Percentiles rank a stretch among this genome's conserved stretches.
Conservation (phyloP, 2,888 invertebrate species). For the Hymenopus coronatus region DNA sequence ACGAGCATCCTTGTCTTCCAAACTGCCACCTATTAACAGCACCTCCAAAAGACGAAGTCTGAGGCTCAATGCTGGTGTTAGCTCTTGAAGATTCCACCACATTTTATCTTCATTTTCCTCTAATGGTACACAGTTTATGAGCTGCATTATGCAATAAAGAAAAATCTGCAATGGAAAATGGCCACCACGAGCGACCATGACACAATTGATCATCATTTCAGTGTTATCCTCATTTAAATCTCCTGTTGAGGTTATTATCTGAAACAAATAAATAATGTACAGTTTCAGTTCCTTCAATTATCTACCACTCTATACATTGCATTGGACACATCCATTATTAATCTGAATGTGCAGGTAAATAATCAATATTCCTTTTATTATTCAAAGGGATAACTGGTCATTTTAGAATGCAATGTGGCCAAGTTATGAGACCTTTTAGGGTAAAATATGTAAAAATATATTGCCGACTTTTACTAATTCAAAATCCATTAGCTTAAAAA, state of each 20-base stretch:
- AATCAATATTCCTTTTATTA: too few relatives aligned
- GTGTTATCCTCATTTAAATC: neutral
- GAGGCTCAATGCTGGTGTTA: slow-evolving; percentile 21
- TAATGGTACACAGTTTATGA: slow-evolving; percentile 53
- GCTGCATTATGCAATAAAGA: slow-evolving; percentile 53
- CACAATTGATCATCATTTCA: slow-evolving; percentile 43
- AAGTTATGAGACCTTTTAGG: too few relatives aligned
- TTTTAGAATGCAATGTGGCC: too few relatives aligned
- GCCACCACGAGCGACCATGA: slow-evolving; percentile 47
- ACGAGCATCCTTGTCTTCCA: neutral
- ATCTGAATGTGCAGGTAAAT: too few relatives aligned
- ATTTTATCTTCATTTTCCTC: slow-evolving; percentile 46
- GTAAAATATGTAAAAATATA: too few relatives aligned
- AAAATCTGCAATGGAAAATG: slow-evolving; percentile 57
- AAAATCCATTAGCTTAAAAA: too few relatives aligned
- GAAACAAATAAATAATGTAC: neutral
- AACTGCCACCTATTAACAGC: slow-evolving; percentile 51
- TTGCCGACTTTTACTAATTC: too few relatives aligned
- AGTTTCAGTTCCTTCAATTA: too few relatives aligned
- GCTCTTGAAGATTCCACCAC: slow-evolving; percentile 40
- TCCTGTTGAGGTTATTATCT: neutral
- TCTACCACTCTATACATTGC: too few relatives aligned
- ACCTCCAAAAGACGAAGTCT: slow-evolving; percentile 52
- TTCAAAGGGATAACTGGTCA: too few relatives aligned
- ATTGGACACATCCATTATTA: too few relatives aligned